Conservation (phyloP, 2,888 invertebrate species). For the Coecobrya sp. region DNA sequence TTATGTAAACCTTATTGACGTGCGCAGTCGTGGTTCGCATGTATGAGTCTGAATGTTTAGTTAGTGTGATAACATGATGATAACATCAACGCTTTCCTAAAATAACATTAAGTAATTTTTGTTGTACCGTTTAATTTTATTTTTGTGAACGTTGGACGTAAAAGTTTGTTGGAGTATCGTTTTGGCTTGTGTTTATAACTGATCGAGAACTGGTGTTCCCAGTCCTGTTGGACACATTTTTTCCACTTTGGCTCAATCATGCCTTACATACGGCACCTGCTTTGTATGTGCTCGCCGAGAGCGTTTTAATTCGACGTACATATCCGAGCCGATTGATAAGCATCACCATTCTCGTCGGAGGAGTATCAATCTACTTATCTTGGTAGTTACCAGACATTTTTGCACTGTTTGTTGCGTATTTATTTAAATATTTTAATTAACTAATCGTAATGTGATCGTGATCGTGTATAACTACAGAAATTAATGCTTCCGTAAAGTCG, state of each 20-base stretch:
- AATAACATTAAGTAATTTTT: too few relatives aligned
- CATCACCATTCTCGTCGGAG: slow-evolving; percentile 76
- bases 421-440: too few relatives aligned
- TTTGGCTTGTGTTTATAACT: slow-evolving; percentile 96
- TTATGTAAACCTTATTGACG: too few relatives aligned
- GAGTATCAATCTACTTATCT: slow-evolving; percentile 82
- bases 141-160: slow-evolving; percentile 54
- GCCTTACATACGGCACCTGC: slow-evolving; percentile 92
- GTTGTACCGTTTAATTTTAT: slow-evolving; percentile 10
- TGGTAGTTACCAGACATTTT: slow-evolving; percentile 79
- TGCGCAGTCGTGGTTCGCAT: too few relatives aligned
- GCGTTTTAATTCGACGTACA: slow-evolving; percentile 75
- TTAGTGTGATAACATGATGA: too few relatives aligned
- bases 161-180: slow-evolving; percentile 94
- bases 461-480: too few relatives aligned
- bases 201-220: slow-evolving; percentile 97
- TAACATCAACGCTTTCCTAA: too few relatives aligned
- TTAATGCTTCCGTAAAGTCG: too few relatives aligned
- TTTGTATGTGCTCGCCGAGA: slow-evolving; percentile 80
- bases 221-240: slow-evolving; percentile 93
- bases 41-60: too few relatives aligned
- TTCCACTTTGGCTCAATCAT: slow-evolving; percentile 97
- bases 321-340: slow-evolving; percentile 80
- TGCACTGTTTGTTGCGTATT: not conserved
- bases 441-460: too few relatives aligned